phyloP scores from a whole-genome alignment of 2,888 invertebrate species.

The Plebejus melissa region DNA sequence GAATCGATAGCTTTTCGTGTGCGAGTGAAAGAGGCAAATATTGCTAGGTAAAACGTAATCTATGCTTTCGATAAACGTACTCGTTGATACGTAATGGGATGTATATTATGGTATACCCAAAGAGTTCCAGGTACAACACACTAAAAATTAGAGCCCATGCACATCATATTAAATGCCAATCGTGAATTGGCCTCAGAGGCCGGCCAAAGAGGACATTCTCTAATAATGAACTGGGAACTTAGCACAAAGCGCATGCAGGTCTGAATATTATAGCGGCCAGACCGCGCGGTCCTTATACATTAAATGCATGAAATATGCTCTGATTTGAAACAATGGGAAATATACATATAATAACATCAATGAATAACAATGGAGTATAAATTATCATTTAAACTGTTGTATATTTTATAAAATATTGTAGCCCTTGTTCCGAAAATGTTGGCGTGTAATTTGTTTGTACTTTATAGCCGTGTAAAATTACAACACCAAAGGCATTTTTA shows the following conservation, averaged over 20 bases:
- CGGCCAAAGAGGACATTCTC: constrained; percentile 1
- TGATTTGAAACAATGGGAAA: constrained; percentile 79
- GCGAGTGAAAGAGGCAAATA: not conserved
- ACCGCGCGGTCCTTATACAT: constrained; percentile 60
- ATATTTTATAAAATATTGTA: constrained; percentile 78
- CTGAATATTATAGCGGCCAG: constrained; percentile 37
- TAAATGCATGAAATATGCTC: constrained; percentile 79
- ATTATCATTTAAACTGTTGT: constrained; percentile 79
- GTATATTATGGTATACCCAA: not conserved
- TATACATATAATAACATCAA: constrained; percentile 80
- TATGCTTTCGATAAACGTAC: not conserved
- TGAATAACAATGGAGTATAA: constrained; percentile 79
- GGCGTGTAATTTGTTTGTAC: constrained; percentile 50
- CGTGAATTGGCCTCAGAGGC: not conserved
- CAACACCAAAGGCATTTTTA: constrained; percentile 31
- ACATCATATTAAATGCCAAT: constrained; percentile 17
- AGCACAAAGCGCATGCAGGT: constrained; percentile 11
- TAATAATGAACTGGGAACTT: constrained; percentile 18
- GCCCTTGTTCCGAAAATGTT: constrained; percentile 59
- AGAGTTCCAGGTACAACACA: not conserved
- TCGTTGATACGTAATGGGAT: not conserved
- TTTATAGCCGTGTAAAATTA: constrained; percentile 31
- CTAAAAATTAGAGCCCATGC: constrained; percentile 7
- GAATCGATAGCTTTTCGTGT: not conserved
- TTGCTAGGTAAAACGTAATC: not conserved